Evolutionary conservation across 2,888 invertebrate genomes (phyloP), one percentile per base, ranked within the genome.

Genomic region (Orchesella flavescens): DNA sequence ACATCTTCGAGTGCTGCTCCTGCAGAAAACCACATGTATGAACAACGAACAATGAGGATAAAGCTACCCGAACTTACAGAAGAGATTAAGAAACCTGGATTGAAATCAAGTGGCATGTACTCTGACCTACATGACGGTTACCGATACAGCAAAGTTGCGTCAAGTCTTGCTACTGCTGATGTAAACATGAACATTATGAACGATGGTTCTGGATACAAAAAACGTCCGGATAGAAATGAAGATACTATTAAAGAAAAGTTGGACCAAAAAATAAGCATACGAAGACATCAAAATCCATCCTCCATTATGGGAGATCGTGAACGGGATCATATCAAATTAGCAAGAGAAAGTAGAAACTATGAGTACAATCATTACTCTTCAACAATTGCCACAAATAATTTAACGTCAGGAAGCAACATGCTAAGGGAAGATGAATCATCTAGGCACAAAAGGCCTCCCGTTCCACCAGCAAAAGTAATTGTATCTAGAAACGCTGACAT

Each of bases 161-260:
- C 34, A 34, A 34, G 34, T 34, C 34, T 34, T 34, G 34, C 34
- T 34, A 71, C 71, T 4, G 63, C 78, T 2, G 71, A 78, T 63
- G 59, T 46, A 13, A 78, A 69, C 7, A 78, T 78, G 78, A 78
- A 71, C 19, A 78, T 78, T 34, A 13, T 78, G 34, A 78, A 78
- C n/a, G 71, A 69, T 49, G 19, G 46, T 1, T 59, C 17, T 34
- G 71, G 19, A 19, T 78, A 71, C 13, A 61, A 49, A 2, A 78
- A 78, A 17, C 24, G 43, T 4, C 49, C 21, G 15, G 61, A 59
- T 43, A 46, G 71, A n/a, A 17, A 49, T 5, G 61, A 61, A 15
- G 69, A 71, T 9, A n/a, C n/a, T n/a, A 71, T 78, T n/a, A 78
- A 78, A 15, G 78, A 69, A 9, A 78, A 78, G 13, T 13, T 78